phyloP scores from a whole-genome alignment of 2,888 invertebrate genomes.

The Exocentrus adspersus region DNA sequence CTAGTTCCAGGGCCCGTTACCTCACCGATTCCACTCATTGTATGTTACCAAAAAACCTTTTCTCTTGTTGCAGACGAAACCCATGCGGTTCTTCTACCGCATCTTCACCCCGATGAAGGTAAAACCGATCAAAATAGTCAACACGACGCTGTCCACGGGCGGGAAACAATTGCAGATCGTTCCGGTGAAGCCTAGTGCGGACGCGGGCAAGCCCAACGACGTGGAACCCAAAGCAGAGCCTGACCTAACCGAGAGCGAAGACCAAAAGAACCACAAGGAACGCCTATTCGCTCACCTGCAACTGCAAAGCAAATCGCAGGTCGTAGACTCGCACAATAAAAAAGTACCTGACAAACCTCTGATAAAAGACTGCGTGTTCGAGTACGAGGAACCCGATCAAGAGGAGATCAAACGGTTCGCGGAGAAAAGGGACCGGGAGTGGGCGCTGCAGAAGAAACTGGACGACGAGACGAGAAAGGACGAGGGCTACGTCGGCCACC shows the following conservation, averaged over 20 bases:
- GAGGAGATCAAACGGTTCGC: conserved; percentile 63
- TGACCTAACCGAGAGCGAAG: conserved; percentile 33
- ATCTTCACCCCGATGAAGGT: conserved; percentile 65
- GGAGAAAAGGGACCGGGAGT: conserved; percentile 61
- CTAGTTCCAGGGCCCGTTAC: background rate
- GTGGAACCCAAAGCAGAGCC: conserved; percentile 19
- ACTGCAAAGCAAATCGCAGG: conserved; percentile 56
- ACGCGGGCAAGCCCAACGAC: conserved; percentile 27
- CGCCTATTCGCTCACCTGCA: conserved; percentile 58
- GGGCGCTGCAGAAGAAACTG: conserved; percentile 61
- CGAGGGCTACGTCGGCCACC: conserved; percentile 49
- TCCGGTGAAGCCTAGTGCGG: conserved; percentile 48
- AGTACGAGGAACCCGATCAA: conserved; percentile 61
- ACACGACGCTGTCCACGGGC: conserved; percentile 58
- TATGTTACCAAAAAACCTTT: conserved; percentile 5
- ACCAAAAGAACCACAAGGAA: conserved; percentile 53
- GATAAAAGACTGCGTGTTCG: conserved; percentile 57
- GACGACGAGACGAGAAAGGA: conserved; percentile 54
- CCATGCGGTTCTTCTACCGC: conserved; percentile 73
- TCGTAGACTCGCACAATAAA: conserved; percentile 46
- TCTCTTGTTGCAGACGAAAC: conserved; percentile 66
- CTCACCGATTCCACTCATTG: background rate
- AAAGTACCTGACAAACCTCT: conserved; percentile 48
- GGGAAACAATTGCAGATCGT: conserved; percentile 61
- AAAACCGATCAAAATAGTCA: conserved; percentile 61